Conservation (phyloP, 1,140 invertebrate genomes). For the Dermatophagoides farinae region DNA sequence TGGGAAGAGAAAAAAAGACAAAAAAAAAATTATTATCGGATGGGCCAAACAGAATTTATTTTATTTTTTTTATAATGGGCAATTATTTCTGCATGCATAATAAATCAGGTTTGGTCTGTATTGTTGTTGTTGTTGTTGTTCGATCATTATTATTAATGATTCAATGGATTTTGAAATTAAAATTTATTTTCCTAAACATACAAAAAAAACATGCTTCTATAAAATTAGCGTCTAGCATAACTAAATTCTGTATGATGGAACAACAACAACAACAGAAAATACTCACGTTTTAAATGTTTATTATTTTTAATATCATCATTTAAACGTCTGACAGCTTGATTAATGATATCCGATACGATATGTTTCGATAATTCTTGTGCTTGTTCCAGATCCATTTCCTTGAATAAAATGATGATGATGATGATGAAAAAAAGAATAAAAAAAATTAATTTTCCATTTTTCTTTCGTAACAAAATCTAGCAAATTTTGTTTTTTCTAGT, state of each 20-base stretch:
- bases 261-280: neutral
- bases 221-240: too few species aligned
- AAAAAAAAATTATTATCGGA: neutral
- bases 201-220: too few species aligned
- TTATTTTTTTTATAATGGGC: neutral
- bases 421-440: neutral
- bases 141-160: too few species aligned
- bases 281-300: neutral
- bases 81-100: neutral
- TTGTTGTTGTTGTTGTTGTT: too few species aligned
- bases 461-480: neutral
- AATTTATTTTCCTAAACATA: too few species aligned
- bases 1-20: neutral
- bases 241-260: neutral
- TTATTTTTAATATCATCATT: neutral
- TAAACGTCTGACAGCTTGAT: neutral
- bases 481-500: neutral
- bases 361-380: constrained; percentile 6
- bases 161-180: too few species aligned
- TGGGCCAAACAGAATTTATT: neutral
- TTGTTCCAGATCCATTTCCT: constrained; percentile 2
- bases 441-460: neutral
- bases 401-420: neutral
- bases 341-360: constrained; percentile 3
- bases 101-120: too few species aligned